Evolutionary conservation across 2,113 vertebrate species (phyloP).

Genomic region (Struthidea cinerea): DNA sequence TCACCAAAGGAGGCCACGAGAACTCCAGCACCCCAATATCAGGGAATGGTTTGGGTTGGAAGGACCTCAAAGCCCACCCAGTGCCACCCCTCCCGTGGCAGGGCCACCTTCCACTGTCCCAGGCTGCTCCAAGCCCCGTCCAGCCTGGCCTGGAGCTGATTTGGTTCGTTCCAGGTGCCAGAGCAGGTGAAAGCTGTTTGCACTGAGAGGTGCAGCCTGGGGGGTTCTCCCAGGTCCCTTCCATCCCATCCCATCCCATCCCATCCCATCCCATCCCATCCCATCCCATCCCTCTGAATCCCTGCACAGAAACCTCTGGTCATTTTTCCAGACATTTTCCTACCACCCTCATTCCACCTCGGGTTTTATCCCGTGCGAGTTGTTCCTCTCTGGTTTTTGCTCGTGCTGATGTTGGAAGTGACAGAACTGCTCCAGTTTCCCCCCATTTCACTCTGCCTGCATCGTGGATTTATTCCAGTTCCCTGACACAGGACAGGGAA

Average conservation of each 20-base stretch:
- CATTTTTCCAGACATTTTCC: neutral
- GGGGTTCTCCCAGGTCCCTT: too few species aligned
- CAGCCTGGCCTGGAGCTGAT: neutral
- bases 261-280: neutral
- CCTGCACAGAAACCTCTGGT: neutral
- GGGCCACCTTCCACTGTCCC: neutral
- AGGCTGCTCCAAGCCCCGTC: neutral
- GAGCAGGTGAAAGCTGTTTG: neutral
- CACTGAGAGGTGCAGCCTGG: neutral
- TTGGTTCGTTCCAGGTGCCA: neutral
- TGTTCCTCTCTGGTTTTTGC: neutral
- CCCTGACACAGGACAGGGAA: neutral
- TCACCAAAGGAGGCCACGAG: fast-evolving
- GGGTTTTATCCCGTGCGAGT: fast-evolving
- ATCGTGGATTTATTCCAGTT: neutral
- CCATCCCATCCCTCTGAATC: neutral
- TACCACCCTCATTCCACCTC: neutral
- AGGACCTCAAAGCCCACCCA: neutral
- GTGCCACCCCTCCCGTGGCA: neutral
- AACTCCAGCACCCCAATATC: neutral
- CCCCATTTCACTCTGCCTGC: neutral
- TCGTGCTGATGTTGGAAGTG: neutral
- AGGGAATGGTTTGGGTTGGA: neutral
- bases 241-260: neutral
- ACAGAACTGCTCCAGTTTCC: neutral